Conservation (phyloP, 1,140 invertebrate genomes). For the Sminthurides bifidus region DNA sequence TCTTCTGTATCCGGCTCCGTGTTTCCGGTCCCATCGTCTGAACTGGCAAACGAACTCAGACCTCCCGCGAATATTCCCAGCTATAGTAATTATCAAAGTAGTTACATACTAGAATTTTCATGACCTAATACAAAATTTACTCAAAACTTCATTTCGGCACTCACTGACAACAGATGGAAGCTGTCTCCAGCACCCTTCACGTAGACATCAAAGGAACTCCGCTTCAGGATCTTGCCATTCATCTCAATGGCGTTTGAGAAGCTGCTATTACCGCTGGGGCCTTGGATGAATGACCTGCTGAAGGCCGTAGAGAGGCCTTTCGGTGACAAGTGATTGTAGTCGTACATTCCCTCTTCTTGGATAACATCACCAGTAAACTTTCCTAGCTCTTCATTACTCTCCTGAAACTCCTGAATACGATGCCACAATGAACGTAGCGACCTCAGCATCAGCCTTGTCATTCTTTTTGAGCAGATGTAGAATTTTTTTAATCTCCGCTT, state of each 20-base stretch:
- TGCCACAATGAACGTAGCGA: constrained; percentile 32
- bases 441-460: constrained; percentile 26
- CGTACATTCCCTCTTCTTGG: constrained; percentile 41
- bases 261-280: constrained; percentile 51
- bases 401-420: constrained; percentile 30
- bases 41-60: constrained; percentile 48
- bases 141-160: constrained; percentile 1
- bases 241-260: constrained; percentile 65
- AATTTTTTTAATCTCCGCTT: constrained; percentile 44
- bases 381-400: constrained; percentile 22
- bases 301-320: constrained; percentile 60
- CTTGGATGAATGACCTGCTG: constrained; percentile 46
- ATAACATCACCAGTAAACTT: constrained; percentile 32
- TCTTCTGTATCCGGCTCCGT: constrained; percentile 36
- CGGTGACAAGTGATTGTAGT: constrained; percentile 54
- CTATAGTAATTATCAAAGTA: constrained; percentile 38
- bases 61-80: constrained; percentile 71
- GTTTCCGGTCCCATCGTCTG: constrained; percentile 40
- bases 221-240: constrained; percentile 56
- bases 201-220: constrained; percentile 59
- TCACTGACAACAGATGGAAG: constrained; percentile 43
- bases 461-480: constrained; percentile 41
- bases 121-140: neutral
- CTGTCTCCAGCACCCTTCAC: constrained; percentile 43
- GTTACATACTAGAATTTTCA: neutral